phyloP scores from a whole-genome alignment of 1,140 invertebrate genomes.

The Melanaphis sacchari region DNA sequence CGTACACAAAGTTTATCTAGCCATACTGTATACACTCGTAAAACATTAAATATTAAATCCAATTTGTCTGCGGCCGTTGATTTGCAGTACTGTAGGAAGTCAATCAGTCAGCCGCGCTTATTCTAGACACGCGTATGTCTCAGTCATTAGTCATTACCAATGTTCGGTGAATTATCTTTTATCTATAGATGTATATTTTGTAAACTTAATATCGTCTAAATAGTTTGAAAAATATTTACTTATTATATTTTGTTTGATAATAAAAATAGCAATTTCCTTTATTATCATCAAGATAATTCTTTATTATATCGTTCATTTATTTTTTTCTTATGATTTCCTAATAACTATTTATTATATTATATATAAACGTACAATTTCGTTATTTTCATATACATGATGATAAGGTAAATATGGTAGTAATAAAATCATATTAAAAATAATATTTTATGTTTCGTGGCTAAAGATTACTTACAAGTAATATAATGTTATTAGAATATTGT shows the following conservation, averaged over 20 bases:
- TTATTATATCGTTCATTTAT: background rate
- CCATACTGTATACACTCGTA: background rate
- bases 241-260: background rate
- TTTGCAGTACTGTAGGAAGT: background rate
- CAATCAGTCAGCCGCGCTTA: background rate
- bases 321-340: background rate
- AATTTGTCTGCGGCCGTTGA: conserved; percentile 23
- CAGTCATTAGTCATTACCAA: background rate
- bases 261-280: background rate
- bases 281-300: background rate
- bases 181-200: background rate
- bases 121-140: background rate
- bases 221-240: background rate
- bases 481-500: background rate
- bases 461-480: background rate
- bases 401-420: background rate
- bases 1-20: background rate
- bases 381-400: background rate
- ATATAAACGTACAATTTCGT: background rate
- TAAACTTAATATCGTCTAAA: background rate
- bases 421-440: background rate
- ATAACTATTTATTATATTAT: background rate
- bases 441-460: background rate
- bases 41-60: conserved; percentile 39
- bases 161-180: background rate